Evolutionary conservation across 2,797 vertebrate genomes (phyloP).

Genomic region (Odontamblyopus rebecca): DNA sequence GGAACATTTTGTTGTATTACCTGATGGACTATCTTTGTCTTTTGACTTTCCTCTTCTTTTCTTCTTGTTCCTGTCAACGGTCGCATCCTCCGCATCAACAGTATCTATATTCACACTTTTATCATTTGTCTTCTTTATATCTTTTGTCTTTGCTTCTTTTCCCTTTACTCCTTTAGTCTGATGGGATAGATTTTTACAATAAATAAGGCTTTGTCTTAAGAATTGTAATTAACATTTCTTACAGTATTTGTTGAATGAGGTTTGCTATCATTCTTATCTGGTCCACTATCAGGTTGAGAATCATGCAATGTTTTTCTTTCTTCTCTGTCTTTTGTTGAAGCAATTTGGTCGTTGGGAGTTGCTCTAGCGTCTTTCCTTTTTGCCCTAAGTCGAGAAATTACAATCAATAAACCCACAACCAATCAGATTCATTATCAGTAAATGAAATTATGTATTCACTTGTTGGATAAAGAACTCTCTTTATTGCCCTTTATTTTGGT

Average conservation of each 20-base stretch:
- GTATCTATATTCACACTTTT: neutral
- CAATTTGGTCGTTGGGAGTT: slow-evolving; percentile 29
- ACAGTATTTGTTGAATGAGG: neutral
- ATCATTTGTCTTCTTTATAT: slow-evolving; percentile 3
- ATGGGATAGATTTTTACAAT: neutral
- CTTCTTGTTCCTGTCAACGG: slow-evolving; percentile 7
- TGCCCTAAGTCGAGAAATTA: slow-evolving; percentile 19
- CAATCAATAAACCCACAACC: neutral
- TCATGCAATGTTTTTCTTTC: slow-evolving; percentile 25
- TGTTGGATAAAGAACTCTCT: neutral
- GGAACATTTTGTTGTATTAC: slow-evolving; percentile 9
- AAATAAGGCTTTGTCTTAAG: neutral
- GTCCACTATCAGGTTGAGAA: slow-evolving; percentile 9
- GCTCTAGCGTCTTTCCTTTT: slow-evolving; percentile 3
- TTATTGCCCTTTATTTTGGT: neutral
- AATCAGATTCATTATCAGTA: neutral
- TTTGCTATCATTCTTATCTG: slow-evolving; percentile 8
- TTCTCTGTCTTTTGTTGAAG: slow-evolving; percentile 5
- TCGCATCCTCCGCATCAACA: neutral
- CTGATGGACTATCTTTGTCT: slow-evolving; percentile 19
- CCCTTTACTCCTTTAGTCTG: slow-evolving; percentile 16
- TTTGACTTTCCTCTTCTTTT: slow-evolving; percentile 12
- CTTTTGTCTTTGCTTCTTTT: slow-evolving; percentile 1
- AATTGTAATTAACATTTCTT: neutral
- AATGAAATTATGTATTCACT: neutral